A percentile compares a stretch with the other conserved stretches of the same genome.
Evolutionary conservation across 2,888 invertebrate species (phyloP).

Genomic region (Brachylomia viminalis): DNA sequence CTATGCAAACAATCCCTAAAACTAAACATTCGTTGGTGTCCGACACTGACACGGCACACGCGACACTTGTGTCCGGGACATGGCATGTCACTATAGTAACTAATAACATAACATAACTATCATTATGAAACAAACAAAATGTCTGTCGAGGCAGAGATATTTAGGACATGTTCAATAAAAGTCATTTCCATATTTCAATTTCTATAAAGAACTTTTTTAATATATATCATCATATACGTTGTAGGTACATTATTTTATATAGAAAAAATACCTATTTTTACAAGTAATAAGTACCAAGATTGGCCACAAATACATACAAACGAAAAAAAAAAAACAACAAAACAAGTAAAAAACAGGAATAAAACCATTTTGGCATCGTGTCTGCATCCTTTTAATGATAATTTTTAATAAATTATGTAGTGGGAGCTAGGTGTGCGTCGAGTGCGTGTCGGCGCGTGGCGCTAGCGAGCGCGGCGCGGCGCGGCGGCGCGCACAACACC

Average conservation of each 20-base stretch:
- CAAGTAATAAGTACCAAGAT: slow-evolving; percentile 90
- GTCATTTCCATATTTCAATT: slow-evolving; percentile 87
- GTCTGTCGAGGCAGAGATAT: slow-evolving; percentile 51
- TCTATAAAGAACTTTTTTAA: slow-evolving; percentile 89
- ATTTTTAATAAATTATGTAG: slow-evolving; percentile 84
- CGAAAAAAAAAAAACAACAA: slow-evolving; percentile 88
- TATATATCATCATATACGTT: slow-evolving; percentile 88
- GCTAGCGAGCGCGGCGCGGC: slow-evolving; percentile 40
- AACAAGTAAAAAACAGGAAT: slow-evolving; percentile 90
- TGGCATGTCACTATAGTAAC: slow-evolving; percentile 28
- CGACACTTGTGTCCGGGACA: slow-evolving; percentile 47
- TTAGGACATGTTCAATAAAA: slow-evolving; percentile 85
- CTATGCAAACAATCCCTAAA: slow-evolving; percentile 59
- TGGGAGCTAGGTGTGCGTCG: slow-evolving; percentile 78
- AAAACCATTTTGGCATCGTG: slow-evolving; percentile 90
- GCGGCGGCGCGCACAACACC: slow-evolving; percentile 58
- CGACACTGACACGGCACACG: slow-evolving; percentile 50
- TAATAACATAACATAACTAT: slow-evolving; percentile 39
- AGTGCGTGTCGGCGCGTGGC: slow-evolving; percentile 63
- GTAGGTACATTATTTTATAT: slow-evolving; percentile 90
- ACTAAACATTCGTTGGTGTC: slow-evolving; percentile 60
- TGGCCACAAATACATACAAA: slow-evolving; percentile 90
- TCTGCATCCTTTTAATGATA: slow-evolving; percentile 87
- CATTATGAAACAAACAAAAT: slow-evolving; percentile 50
- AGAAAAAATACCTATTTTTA: slow-evolving; percentile 90